Percentiles rank a stretch among this genome's conserved stretches.
phyloP scores from a whole-genome alignment of 2,797 vertebrate genomes.

The Gobionotothen gibberifrons region DNA sequence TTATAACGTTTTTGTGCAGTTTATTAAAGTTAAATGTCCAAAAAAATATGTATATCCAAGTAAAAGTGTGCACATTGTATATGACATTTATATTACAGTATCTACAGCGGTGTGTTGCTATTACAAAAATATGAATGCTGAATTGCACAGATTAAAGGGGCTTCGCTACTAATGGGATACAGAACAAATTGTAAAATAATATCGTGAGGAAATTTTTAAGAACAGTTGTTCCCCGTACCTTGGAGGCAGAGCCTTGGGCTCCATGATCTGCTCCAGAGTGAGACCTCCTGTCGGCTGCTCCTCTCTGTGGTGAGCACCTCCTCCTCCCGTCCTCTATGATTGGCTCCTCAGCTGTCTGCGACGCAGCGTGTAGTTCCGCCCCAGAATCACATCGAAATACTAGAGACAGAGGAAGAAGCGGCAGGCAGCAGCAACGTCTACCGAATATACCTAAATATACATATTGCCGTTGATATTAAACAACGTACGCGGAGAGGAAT shows the following conservation, averaged over 20 bases:
- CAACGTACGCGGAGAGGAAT: conserved; percentile 9
- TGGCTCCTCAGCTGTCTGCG: conserved; percentile 71
- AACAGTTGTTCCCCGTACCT: no score
- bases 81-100: no score
- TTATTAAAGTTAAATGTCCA: no score
- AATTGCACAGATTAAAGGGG: no score
- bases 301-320: conserved; percentile 28
- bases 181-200: no score
- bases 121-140: no score
- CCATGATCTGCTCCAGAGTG: conserved; percentile 44
- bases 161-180: no score
- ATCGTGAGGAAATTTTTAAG: no score
- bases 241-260: background rate
- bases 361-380: conserved; percentile 82
- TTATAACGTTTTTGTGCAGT: no score
- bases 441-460: conserved; percentile 14
- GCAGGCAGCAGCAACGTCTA: conserved; percentile 36
- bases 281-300: conserved; percentile 33
- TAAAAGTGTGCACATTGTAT: no score
- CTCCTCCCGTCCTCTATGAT: conserved; percentile 55
- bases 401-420: conserved; percentile 61
- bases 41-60: no score
- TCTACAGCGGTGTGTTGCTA: no score
- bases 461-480: background rate
- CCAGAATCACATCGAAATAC: conserved; percentile 75